Base-by-base conservation (phyloP, 2,888 invertebrate species). In the Euspilapteryx auroguttella region DNA sequence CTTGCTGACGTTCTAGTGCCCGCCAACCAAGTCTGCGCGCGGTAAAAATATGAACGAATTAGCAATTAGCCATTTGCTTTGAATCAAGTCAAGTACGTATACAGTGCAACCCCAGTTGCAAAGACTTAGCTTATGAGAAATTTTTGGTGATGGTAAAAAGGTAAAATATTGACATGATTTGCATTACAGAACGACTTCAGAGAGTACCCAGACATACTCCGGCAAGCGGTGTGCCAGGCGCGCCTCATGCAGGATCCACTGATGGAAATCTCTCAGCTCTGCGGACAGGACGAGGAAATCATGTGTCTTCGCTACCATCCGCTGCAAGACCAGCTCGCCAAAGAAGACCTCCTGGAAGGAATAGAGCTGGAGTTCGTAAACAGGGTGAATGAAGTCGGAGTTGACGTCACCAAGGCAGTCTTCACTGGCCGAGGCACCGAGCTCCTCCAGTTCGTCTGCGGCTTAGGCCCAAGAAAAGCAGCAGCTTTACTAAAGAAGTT, bases 321-420 rank as follows among this genome's bases (percentile, higher is more conserved):
- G 0, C 58, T 97, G 25, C 85, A 89, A 65, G 89, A 89, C 49
- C 87, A 89, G 47, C 59, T 90, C 32, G 59, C 83, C 1, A 92
- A 92, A 49, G 96, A 97, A 32, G 90, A 92, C 28, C 68, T 98
- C 24, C 59, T 93, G 2, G 90, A 92, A 44, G 87, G 88, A 21
- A 77, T 98, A 4, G 86, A 89, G 37, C 64, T 94, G 30, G 96
- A 98, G 73, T 90, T 90, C 47, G 91, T 98, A 2, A 97, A 96
- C 54, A 80, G 94, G 29, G 92, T 96, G 0, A 99, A 98, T 55
- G 98, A 98, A 79, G 97, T 98, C 1, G 98, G 98, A 5, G 94
- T 99, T 0, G 98, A 99, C 49, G 86, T 99, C 7, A 99, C 99
- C 54, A 81, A 90, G 45, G 92, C 95, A 0, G 89, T 98, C 0